A percentile compares a stretch with the other conserved stretches of the same genome.
phyloP scores from a whole-genome alignment of 1,140 invertebrate species.

The Aphidius ervi region DNA sequence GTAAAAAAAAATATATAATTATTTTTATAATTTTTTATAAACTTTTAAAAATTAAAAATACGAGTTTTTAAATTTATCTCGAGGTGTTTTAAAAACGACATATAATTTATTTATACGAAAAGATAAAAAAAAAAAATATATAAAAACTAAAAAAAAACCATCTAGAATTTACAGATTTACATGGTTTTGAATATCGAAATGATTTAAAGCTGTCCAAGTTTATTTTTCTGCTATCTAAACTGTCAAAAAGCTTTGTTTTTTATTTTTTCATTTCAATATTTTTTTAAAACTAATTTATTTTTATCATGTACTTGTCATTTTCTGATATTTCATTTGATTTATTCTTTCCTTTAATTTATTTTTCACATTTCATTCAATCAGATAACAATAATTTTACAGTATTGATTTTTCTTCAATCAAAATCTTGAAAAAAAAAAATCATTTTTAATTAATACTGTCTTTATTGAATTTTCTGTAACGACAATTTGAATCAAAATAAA shows the following conservation, averaged over 20 bases:
- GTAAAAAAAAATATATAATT: too few relatives aligned
- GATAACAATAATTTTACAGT: too few relatives aligned
- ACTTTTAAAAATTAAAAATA: too few relatives aligned
- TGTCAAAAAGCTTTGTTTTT: background rate
- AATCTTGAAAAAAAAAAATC: too few relatives aligned
- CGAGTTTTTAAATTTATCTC: background rate
- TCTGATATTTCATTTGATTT: constrained; percentile 8
- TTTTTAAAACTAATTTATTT: background rate
- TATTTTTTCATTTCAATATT: background rate
- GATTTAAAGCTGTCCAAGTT: constrained; percentile 2
- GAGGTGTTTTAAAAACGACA: background rate
- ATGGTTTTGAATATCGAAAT: constrained; percentile 5
- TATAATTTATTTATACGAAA: background rate
- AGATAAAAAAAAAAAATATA: background rate
- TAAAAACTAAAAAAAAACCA: background rate
- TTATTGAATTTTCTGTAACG: too few relatives aligned
- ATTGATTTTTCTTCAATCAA: too few relatives aligned
- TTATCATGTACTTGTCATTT: too few relatives aligned
- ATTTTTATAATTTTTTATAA: too few relatives aligned
- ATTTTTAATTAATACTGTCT: too few relatives aligned
- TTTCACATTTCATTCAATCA: background rate
- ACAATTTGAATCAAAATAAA: too few relatives aligned
- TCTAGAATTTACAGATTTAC: background rate
- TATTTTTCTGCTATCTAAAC: background rate
- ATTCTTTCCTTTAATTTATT: background rate